Base-by-base conservation (phyloP, 1,140 invertebrate genomes). In the Oryctes rhinoceros region DNA sequence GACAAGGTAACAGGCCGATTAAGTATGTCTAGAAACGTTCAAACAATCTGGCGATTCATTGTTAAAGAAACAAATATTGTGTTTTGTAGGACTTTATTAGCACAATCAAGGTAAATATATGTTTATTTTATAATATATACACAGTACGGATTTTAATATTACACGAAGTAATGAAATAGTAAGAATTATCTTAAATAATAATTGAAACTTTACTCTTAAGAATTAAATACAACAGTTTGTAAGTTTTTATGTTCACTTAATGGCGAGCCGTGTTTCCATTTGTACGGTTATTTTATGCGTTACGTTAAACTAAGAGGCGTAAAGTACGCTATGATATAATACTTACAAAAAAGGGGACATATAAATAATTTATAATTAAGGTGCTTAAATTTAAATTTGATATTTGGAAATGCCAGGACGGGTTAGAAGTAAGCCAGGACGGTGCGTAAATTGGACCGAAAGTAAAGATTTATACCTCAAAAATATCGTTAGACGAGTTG, bases 381-480 rank as follows among this genome's bases (percentile, higher is more conserved):
- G 0, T 24, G 24, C 35, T 37, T 35, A 71, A 71, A 24, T 15
- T 10, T 5, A 35, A 71, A 11, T 24, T 35, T 7, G 0, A 24
- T 15, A 71, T 11, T 3, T 4, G 35, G 65, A 79, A 65, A 71
- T 30, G 35, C 30, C 30, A 71, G 78, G 78, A 79, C 78, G 78
- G 78, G 78, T 24, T 71, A 5, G 3, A 30, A 24, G n/a, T 18
- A 74, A 74, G 78, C 78, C 71, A 71, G 78, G 78, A 79, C 78
- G 78, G 78, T 79, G 78, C 78, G 5, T 18, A 62, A 62, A 6
- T 62, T 62, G 9, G 9, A 44, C 39, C 5, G 39, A 44, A 44
- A 30, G 24, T 30, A 30, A 30, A 30, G 24, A 30, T 30, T 30
- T 30, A 30, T 2, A 1, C 24, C 24, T 30, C 24, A 30, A 30